Evolutionary conservation across 1,140 invertebrate species (phyloP), one percentile per base, ranked within the genome.

Genomic region (Ostrea denselamellosa): DNA sequence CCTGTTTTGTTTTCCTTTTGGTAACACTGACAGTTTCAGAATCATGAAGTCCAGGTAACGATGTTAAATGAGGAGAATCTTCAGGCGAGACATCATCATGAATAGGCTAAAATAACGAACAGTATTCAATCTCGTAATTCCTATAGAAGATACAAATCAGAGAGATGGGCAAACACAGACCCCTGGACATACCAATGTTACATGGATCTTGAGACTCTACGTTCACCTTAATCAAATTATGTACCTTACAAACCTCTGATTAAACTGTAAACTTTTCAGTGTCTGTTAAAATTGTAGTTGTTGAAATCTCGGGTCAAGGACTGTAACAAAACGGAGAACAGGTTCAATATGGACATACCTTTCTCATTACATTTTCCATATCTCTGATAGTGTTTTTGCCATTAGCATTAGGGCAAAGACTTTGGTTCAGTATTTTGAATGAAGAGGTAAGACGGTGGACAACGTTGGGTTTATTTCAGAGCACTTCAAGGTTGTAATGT

Each of bases 381-480:
- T n/a, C 25, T 8, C 22, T 9, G 22, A 77, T n/a, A 9, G 68
- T 34, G 22, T 14, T 9, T 2, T 14, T 28, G n/a, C 22, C 28
- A 77, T 34, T n/a, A 28, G n/a, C n/a, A 5, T 34, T 34, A n/a
- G 22, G 17, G 17, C 22, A 77, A 9, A 14, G 22, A 77, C 10
- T 10, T 77, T 25, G 68, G 84, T 81, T 5, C 56, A 10, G 22
- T 84, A 51, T 65, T 89, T 19, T 25, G 44, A 8, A 56, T 87
- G 62, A 5, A 89, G 17, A 54, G 88, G 88, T 53, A 87, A 53
- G 25, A 87, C 84, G n/a, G 85, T 54, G 34, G 88, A 89, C 28
- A 86, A 25, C 25, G 86, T 89, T 44, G 89, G 86, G 12, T 3
- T 14, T 51, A 9, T 52, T 44, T 89, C 83, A 65, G n/a, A 52